Percentiles rank a stretch among this genome's conserved stretches.
These are phyloP conservation scores for Schizaphis graminum DNA, from an alignment of 2,888 invertebrate species.

Conservation along the genomic window DNA sequence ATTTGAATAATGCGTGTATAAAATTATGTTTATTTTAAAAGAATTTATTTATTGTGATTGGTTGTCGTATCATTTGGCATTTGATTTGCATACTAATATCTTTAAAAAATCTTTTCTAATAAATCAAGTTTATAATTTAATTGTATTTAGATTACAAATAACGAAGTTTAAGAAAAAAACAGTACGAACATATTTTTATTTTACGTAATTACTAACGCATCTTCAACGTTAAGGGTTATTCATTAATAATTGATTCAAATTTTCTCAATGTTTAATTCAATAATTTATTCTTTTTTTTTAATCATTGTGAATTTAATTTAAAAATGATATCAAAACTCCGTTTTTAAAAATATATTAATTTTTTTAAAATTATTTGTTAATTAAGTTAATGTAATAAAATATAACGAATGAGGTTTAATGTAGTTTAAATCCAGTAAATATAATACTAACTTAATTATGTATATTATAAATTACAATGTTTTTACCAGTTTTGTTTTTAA, in stretches of 20 bases:
- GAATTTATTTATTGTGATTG: neutral
- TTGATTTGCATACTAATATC: neutral
- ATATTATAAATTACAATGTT: conserved; percentile 18
- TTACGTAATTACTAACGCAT: neutral
- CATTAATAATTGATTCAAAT: neutral
- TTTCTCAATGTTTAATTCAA: neutral
- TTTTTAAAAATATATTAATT: neutral
- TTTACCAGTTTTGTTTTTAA: neutral
- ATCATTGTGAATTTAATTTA: neutral
- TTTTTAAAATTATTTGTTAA: neutral
- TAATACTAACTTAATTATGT: neutral
- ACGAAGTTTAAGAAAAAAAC: neutral
- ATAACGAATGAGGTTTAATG: neutral
- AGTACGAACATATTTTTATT: neutral
- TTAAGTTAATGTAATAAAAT: neutral
- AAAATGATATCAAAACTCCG: neutral
- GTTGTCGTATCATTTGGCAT: neutral
- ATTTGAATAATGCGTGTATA: neutral
- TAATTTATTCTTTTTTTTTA: neutral
- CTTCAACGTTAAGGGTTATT: neutral
- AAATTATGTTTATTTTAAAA: neutral
- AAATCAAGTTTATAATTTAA: neutral
- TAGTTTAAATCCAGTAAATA: conserved; percentile 17
- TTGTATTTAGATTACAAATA: neutral
- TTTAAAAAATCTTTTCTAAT: neutral